Conservation (phyloP, 2,113 vertebrate genomes). For the Irena cyanogastra region DNA sequence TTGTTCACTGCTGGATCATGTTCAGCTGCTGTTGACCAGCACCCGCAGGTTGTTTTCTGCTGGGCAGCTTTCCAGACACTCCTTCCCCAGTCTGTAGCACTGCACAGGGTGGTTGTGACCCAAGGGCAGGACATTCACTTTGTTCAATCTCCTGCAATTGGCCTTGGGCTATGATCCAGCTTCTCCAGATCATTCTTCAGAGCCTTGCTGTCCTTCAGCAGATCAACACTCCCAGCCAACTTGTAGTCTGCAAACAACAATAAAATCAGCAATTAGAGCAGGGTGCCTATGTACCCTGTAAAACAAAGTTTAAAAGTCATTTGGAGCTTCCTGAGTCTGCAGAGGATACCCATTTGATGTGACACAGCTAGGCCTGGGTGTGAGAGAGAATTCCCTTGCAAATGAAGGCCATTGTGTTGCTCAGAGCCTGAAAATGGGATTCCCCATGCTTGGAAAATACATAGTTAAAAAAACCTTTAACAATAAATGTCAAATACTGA, state of each 20-base stretch:
- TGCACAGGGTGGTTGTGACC: neutral
- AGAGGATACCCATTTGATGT: neutral
- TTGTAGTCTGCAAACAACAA: neutral
- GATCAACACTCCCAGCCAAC: neutral
- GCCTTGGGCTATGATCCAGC: neutral
- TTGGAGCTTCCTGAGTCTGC: neutral
- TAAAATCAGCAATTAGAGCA: neutral
- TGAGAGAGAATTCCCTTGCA: neutral
- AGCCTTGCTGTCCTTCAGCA: neutral
- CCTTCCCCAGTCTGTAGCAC: neutral
- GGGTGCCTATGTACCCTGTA: neutral
- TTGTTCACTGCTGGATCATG: too few species aligned
- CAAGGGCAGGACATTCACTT: neutral
- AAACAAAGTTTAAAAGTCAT: neutral
- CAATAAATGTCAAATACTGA: neutral
- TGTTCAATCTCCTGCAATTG: neutral
- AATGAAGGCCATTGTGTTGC: neutral
- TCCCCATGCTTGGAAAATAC: neutral
- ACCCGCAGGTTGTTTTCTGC: neutral
- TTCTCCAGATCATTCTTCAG: neutral
- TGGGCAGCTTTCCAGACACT: neutral
- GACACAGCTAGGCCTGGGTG: neutral
- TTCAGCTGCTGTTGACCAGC: too few species aligned
- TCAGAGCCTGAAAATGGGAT: neutral
- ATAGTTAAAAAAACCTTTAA: fast-evolving